A percentile compares a stretch with the other conserved stretches of the same genome.
Evolutionary conservation across 1,140 invertebrate genomes (phyloP).

Genomic region (Drosophila kurseongensis): DNA sequence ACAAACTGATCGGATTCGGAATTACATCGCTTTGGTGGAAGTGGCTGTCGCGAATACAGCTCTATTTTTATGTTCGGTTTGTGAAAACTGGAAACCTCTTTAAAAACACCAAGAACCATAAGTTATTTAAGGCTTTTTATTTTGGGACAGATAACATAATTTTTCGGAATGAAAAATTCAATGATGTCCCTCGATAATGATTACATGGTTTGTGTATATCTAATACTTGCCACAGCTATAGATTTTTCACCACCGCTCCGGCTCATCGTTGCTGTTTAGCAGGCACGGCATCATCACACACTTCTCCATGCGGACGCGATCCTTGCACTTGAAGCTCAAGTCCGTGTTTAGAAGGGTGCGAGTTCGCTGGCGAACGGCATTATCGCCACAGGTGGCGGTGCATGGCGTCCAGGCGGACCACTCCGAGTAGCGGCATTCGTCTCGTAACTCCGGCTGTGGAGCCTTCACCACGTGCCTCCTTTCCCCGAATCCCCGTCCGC

Average conservation of each 20-base stretch:
- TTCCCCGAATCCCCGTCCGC: slow-evolving; percentile 50
- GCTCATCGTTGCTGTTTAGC: slow-evolving; percentile 72
- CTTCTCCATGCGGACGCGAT: slow-evolving; percentile 79
- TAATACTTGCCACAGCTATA: slow-evolving; percentile 32
- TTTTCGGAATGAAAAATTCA: slow-evolving; percentile 11
- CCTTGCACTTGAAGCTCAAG: slow-evolving; percentile 78
- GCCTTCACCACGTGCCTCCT: slow-evolving; percentile 43
- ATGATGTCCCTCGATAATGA: slow-evolving; percentile 11
- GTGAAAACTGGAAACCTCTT: not conserved
- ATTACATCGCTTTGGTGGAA: not conserved
- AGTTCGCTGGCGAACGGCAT: slow-evolving; percentile 74
- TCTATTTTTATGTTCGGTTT: too few relatives aligned
- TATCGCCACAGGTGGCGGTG: slow-evolving; percentile 86
- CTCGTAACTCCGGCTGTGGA: slow-evolving; percentile 35
- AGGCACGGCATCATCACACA: slow-evolving; percentile 79
- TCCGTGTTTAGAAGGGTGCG: slow-evolving; percentile 77
- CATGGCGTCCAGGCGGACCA: slow-evolving; percentile 89
- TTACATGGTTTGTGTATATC: slow-evolving; percentile 30
- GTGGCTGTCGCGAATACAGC: too few relatives aligned
- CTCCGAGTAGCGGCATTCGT: slow-evolving; percentile 87
- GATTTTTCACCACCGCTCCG: slow-evolving; percentile 55
- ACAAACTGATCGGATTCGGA: slow-evolving; percentile 20
- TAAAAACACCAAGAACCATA: not conserved
- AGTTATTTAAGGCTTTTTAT: too few relatives aligned
- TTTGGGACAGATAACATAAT: too few relatives aligned